These are phyloP conservation scores for Pseudomyrmex pallidus DNA, from an alignment of 1,140 invertebrate genomes.

Conservation along the genomic window DNA sequence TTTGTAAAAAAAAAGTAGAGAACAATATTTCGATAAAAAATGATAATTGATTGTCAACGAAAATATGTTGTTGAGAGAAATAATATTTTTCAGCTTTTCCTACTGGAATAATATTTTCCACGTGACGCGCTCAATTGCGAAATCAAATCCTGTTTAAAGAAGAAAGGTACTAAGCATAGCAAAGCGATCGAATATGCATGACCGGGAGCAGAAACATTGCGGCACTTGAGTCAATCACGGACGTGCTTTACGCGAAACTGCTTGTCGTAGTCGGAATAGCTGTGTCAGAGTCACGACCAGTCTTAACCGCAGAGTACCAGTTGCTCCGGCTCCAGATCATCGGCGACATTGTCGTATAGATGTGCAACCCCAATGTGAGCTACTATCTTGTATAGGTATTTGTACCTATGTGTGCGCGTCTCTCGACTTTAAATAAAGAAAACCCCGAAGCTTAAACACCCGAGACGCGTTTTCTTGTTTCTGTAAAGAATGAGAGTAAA, in stretches of 20 bases:
- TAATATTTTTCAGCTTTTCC: too few relatives aligned
- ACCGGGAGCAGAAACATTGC: slow-evolving; percentile 70
- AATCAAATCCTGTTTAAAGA: slow-evolving; percentile 4
- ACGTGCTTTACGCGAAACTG: slow-evolving; percentile 92
- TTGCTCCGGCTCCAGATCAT: slow-evolving; percentile 88
- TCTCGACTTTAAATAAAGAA: not conserved
- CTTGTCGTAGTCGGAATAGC: slow-evolving; percentile 92
- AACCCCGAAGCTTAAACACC: slow-evolving; percentile 2
- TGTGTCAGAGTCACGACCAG: slow-evolving; percentile 89
- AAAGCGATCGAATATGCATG: slow-evolving; percentile 37
- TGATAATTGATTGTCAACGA: not conserved
- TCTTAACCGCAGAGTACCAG: slow-evolving; percentile 88
- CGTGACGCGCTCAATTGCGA: not conserved
- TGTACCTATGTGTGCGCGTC: not conserved
- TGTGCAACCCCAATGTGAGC: not conserved
- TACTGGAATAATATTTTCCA: not conserved
- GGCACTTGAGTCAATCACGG: slow-evolving; percentile 86
- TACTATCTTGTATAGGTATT: not conserved
- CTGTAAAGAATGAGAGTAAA: not conserved
- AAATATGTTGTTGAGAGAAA: too few relatives aligned
- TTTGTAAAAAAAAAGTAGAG: too few relatives aligned
- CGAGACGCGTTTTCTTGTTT: not conserved
- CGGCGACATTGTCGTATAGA: slow-evolving; percentile 20
- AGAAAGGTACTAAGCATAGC: not conserved
- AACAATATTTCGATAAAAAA: too few relatives aligned